phyloP scores from a whole-genome alignment of 2,797 vertebrate species.

The Periophthalmus magnuspinnatus region DNA sequence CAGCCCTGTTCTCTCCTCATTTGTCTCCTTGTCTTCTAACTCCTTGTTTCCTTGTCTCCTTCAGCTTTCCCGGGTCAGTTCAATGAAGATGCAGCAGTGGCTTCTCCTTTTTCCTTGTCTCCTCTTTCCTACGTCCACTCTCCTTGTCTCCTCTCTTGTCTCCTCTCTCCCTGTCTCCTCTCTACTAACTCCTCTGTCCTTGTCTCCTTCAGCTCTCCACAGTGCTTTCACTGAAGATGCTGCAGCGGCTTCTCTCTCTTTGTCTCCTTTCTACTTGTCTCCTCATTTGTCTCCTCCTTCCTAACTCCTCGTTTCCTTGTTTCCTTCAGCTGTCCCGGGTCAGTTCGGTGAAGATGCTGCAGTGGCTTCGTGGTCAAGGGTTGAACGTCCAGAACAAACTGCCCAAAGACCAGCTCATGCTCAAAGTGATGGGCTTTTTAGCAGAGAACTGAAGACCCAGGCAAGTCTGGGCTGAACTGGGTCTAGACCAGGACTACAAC shows the following conservation, averaged over 20 bases:
- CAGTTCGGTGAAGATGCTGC: no score
- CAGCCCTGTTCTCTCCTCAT: not conserved
- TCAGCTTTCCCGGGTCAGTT: no score
- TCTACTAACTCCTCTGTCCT: not conserved
- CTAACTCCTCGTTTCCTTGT: no score
- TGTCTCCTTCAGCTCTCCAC: no score
- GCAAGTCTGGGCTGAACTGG: not conserved
- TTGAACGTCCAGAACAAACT: constrained; percentile 51
- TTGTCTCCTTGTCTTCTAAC: not conserved
- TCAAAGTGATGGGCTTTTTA: constrained; percentile 75
- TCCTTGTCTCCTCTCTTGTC: not conserved
- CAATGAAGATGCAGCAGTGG: constrained; percentile 44
- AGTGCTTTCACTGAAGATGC: no score
- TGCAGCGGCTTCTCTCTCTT: no score
- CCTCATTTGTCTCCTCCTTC: no score
- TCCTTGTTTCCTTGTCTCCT: not conserved
- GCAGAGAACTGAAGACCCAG: constrained; percentile 56
- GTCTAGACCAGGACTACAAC: no score
- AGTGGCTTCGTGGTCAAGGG: constrained; percentile 70
- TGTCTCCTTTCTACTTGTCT: no score
- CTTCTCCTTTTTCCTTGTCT: no score
- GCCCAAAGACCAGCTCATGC: constrained; percentile 76
- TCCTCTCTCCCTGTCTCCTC: not conserved
- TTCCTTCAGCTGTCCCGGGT: no score
- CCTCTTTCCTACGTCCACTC: not conserved